A percentile compares a stretch with the other conserved stretches of the same genome.
phyloP scores from a whole-genome alignment of 2,113 vertebrate species.

The Hypocryptadius cinnamomeus region DNA sequence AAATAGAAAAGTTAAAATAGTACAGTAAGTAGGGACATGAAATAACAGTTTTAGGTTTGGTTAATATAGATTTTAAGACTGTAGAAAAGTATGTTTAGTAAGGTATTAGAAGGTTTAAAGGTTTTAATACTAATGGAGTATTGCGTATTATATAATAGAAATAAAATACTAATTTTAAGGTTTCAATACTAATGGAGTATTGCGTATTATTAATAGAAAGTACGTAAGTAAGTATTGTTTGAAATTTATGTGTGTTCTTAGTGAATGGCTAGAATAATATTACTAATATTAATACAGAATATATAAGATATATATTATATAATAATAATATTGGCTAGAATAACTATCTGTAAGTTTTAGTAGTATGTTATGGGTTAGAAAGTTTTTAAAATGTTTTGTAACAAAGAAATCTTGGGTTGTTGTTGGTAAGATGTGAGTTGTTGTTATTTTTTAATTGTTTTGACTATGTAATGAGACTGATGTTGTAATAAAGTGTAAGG shows the following conservation, averaged over 20 bases:
- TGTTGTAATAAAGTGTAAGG: not conserved
- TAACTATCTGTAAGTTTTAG: not conserved
- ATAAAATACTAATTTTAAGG: too few relatives aligned
- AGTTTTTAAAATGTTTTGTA: not conserved
- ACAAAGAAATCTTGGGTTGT: not conserved
- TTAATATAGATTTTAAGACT: not conserved
- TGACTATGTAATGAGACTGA: not conserved
- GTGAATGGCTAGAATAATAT: not conserved
- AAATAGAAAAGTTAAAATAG: not conserved
- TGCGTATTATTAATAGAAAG: not conserved
- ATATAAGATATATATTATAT: too few relatives aligned
- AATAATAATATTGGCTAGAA: not conserved
- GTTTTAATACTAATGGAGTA: not conserved
- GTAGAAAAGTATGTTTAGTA: not conserved
- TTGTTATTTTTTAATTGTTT: not conserved
- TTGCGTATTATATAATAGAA: not conserved
- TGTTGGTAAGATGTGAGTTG: not conserved
- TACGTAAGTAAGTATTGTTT: not conserved
- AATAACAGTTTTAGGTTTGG: not conserved
- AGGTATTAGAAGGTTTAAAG: not conserved
- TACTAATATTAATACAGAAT: too few relatives aligned
- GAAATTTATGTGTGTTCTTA: not conserved
- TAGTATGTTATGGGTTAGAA: not conserved
- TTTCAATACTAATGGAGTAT: not conserved
- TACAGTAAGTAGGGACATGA: not conserved